Evolutionary conservation across 37 sponge, comb jelly and placozoan genomes (phyloP), one percentile per base, ranked within the genome.

Genomic region (Lycopodina hypogea): DNA sequence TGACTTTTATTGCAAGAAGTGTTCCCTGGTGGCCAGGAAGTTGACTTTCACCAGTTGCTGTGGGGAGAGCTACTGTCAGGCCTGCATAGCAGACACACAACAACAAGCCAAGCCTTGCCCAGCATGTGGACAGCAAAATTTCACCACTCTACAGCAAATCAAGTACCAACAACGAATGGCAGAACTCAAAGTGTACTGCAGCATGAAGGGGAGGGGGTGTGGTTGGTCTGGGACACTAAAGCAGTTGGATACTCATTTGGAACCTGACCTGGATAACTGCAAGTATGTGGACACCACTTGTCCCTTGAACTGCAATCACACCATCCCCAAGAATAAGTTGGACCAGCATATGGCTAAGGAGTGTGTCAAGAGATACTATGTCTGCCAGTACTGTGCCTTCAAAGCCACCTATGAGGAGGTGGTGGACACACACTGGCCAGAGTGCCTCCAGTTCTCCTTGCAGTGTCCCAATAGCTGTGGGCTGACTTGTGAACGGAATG

Each of bases 401-500:
- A n/a, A n/a, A n/a, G n/a, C n/a, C n/a, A n/a, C n/a, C n/a, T n/a
- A n/a, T n/a, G n/a, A n/a, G 52, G 48, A 56, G 14, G 3, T 86
- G 29, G 2, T 4, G 3, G 19, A 3, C 67, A 36, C n/a, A 0
- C 77, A 84, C 42, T 68, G 48, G 42, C 69, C 42, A 22, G 76
- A 38, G 33, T 84, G 84, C 51, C 18, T 21, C 26, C 34, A 59
- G 29, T 70, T 42, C 42, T 71, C 84, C 40, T 18, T 76, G 1
- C 22, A 22, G 26, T 84, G 84, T 56, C 84, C 84, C 48, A 77
- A 77, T 14, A n/a, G 57, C 24, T 84, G 84, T 76, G 71, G 56
- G 17, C 50, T 30, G 2, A 41, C 66, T 30, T 41, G 72, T 26
- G 61, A 67, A 2, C 69, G 77, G 1, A 15, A 21, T 19, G 21